A percentile compares a stretch with the other conserved stretches of the same genome.
Evolutionary conservation across 2,797 vertebrate genomes (phyloP).

Genomic region (Lacerta bilineata): DNA sequence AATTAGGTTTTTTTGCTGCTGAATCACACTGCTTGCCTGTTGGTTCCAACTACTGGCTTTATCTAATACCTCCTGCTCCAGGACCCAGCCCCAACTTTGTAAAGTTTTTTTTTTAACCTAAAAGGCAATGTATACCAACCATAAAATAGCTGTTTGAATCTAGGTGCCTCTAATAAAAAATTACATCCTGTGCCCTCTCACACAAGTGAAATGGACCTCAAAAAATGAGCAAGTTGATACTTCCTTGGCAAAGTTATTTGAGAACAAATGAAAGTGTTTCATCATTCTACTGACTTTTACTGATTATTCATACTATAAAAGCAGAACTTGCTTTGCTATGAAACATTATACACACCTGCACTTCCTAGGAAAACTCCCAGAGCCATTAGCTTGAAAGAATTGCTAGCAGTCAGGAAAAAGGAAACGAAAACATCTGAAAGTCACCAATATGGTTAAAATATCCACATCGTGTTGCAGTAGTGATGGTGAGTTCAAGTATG

Average conservation of each 20-base stretch:
- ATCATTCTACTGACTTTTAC: no score
- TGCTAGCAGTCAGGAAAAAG: not conserved
- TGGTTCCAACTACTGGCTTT: no score
- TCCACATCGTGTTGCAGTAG: rapidly evolving
- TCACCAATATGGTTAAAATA: not conserved
- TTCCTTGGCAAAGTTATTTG: not conserved
- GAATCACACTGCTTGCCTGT: no score
- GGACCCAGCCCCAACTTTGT: no score
- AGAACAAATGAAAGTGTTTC: not conserved
- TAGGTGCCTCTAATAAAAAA: not conserved
- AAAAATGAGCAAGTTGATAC: not conserved
- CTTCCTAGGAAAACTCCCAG: not conserved
- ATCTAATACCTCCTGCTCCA: no score
- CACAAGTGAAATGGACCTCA: not conserved
- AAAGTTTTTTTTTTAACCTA: not conserved
- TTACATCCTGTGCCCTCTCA: not conserved
- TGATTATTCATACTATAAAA: not conserved
- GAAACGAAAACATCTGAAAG: not conserved
- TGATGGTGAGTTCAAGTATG: rapidly evolving
- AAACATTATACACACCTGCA: not conserved
- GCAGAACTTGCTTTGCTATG: not conserved
- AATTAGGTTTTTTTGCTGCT: no score
- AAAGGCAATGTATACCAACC: not conserved
- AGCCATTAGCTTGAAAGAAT: not conserved
- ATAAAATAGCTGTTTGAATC: not conserved